Evolutionary conservation across 2,888 invertebrate genomes (phyloP), one percentile per base, ranked within the genome.

Genomic region (Didymodactylos carnosus): DNA sequence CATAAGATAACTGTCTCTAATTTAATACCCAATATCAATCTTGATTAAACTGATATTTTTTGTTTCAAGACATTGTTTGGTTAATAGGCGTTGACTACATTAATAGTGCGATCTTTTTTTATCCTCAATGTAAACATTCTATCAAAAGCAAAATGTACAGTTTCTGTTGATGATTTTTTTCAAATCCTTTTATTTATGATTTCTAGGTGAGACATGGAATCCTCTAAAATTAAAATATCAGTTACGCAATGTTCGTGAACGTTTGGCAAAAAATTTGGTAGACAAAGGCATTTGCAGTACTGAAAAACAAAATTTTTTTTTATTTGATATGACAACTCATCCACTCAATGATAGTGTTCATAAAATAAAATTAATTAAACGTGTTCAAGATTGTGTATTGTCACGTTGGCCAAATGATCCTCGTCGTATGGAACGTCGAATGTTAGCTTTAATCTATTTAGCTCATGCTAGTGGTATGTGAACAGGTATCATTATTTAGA

Each of bases 261-360:
- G 98, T 81, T 87, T 99, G 82, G 98, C 98, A 69, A 99, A 99
- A 85, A 98, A 97, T 86, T 88, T 99, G 80, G 97, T 97, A 46
- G 98, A 99, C 84, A 99, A 99, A 84, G 97, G 97, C 78, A 95
- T 98, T 53, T 87, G 97, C 78, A 95, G 97, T 76, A 98, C 97
- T 76, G 97, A 98, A 84, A 98, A 97, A 86, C 97, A 98, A 85
- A 98, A 99, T 85, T 99, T 99, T 85, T 87, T 99, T 80, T 87
- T 99, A 75, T 99, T 99, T 84, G 98, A 99, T 86, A 99, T 99
- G 95, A 99, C 98, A 73, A 98, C 98, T 79, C 98, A 99, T 87
- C 98, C 98, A 51, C 87, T 99, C 76, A 93, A 91, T 77, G 95
- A 98, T 84, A 91, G 92, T 85, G 88, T 90, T 78, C 89, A 92